These are phyloP conservation scores for Clusia tigrina DNA, from an alignment of 2,888 invertebrate species.

Conservation along the genomic window DNA sequence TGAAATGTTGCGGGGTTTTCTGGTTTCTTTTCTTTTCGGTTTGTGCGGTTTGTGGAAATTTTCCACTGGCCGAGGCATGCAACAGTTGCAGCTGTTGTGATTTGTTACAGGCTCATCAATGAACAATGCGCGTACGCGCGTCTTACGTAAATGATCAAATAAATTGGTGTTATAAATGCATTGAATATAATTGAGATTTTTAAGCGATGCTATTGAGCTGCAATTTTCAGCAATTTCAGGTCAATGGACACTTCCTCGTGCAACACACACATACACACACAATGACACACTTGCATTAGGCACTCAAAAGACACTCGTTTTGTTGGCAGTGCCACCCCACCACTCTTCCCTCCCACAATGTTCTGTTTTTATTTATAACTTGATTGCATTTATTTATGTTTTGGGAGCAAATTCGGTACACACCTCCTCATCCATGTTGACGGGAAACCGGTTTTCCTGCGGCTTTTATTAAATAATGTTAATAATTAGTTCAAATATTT, in stretches of 20 bases:
- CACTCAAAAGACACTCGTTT: no score
- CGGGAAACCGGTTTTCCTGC: slow-evolving; percentile 14
- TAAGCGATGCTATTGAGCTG: not conserved
- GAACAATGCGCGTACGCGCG: not conserved
- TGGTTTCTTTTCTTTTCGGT: not conserved
- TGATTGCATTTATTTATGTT: not conserved
- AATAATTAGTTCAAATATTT: no score
- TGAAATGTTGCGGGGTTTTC: no score
- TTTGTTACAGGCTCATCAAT: slow-evolving; percentile 1
- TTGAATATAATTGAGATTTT: not conserved
- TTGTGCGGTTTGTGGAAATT: not conserved
- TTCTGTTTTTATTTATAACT: not conserved
- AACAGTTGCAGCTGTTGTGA: not conserved
- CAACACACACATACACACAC: not conserved
- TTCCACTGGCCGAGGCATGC: not conserved
- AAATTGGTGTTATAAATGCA: not conserved
- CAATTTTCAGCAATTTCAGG: not conserved
- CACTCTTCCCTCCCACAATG: not conserved
- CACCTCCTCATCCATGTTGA: slow-evolving; percentile 48
- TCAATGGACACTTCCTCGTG: not conserved
- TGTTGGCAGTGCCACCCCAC: no score
- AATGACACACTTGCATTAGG: not conserved
- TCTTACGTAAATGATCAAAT: no score
- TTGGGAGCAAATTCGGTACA: slow-evolving; percentile 34
- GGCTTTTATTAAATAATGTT: slow-evolving; percentile 18